Percentiles rank a stretch among this genome's conserved stretches.
These are phyloP conservation scores for Eonycteris spelaea DNA, from an alignment of 2,113 vertebrate species.

Conservation along the genomic window DNA sequence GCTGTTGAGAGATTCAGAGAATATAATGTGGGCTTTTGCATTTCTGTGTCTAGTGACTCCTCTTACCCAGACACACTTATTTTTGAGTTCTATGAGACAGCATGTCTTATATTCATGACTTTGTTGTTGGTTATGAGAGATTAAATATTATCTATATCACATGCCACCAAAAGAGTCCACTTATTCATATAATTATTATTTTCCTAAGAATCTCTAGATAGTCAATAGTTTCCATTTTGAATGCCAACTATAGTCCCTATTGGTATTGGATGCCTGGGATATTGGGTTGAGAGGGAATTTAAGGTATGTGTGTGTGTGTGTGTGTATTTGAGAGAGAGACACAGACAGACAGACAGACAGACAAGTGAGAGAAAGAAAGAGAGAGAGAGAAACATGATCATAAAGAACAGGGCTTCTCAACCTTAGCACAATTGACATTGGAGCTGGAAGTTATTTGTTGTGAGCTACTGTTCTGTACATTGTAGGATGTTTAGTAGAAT, in stretches of 20 bases:
- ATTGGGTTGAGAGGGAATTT: neutral
- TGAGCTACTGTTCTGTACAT: neutral
- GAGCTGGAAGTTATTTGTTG: neutral
- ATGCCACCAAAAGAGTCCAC: neutral
- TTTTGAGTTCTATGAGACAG: neutral
- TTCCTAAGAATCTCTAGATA: neutral
- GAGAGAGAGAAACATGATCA: neutral
- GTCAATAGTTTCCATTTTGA: neutral
- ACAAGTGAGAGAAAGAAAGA: too few relatives aligned
- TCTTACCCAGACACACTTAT: neutral
- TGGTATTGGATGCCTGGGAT: neutral
- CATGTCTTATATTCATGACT: neutral
- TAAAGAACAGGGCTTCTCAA: neutral
- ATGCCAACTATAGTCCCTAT: neutral
- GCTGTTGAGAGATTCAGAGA: neutral
- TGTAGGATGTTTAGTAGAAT: neutral
- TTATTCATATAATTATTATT: neutral
- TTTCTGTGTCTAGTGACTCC: neutral
- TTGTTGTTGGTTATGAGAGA: neutral
- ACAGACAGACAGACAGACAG: too few relatives aligned
- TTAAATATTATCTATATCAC: neutral
- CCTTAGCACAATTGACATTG: neutral
- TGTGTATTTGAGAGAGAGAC: too few relatives aligned
- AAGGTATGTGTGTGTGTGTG: neutral
- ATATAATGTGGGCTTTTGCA: fast-evolving